These are phyloP conservation scores for Drosophila subsilvestris DNA, from an alignment of 2,888 invertebrate species.

Conservation along the genomic window DNA sequence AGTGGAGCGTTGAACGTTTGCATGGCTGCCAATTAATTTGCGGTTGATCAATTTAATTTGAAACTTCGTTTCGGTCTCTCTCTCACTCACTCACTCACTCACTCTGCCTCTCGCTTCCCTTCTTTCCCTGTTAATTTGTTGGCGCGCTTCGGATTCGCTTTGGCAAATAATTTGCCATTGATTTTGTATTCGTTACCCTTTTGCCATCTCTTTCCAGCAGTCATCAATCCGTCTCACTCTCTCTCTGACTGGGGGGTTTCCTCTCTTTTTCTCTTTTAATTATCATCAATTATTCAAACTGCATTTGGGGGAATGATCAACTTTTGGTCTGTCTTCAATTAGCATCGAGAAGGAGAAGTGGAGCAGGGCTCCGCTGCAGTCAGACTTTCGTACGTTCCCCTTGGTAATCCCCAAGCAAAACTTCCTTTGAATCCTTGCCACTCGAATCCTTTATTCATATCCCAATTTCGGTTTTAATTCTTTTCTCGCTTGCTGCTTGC, in stretches of 20 bases:
- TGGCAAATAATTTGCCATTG: conserved; percentile 81
- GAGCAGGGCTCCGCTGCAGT: conserved; percentile 45
- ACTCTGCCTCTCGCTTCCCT: conserved; percentile 9
- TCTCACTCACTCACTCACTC: neutral
- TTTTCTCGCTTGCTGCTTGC: conserved; percentile 29
- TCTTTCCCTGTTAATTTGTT: conserved; percentile 15
- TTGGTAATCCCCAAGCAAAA: neutral
- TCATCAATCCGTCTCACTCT: neutral
- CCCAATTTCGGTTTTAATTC: conserved; percentile 37
- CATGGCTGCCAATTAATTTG: conserved; percentile 83
- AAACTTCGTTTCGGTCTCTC: conserved; percentile 56
- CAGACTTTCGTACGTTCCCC: neutral
- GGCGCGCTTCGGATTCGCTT: conserved; percentile 61
- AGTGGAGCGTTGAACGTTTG: conserved; percentile 62
- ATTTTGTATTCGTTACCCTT: conserved; percentile 55
- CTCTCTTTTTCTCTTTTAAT: conserved; percentile 75
- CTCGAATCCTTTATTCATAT: conserved; percentile 35
- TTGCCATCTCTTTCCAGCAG: conserved; percentile 9
- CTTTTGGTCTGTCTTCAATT: conserved; percentile 81
- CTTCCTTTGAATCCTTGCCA: conserved; percentile 26
- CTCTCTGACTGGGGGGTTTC: conserved; percentile 17
- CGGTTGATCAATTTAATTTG: conserved; percentile 84
- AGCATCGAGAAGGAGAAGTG: conserved; percentile 3
- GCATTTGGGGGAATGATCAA: conserved; percentile 83
- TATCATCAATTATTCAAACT: conserved; percentile 84